Conservation (phyloP, 2,888 invertebrate species). For the Therioaphis trifolii region DNA sequence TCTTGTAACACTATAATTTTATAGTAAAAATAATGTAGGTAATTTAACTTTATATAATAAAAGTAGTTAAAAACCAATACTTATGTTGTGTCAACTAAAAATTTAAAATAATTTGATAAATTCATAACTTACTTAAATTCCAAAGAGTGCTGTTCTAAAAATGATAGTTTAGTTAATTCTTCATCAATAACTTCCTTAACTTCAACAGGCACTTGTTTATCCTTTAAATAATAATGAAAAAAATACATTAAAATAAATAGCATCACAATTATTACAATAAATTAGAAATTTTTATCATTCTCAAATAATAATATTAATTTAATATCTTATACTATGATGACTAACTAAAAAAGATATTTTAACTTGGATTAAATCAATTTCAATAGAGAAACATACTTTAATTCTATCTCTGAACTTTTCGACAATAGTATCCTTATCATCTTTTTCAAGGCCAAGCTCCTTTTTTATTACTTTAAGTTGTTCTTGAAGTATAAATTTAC, state of each 20-base stretch:
- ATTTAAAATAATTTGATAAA: too few relatives aligned
- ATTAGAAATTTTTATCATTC: background rate
- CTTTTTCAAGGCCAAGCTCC: conserved; percentile 97
- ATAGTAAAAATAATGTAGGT: too few relatives aligned
- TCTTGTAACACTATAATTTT: conserved; percentile 84
- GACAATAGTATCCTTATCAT: conserved; percentile 98
- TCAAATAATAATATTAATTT: background rate
- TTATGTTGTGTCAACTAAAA: too few relatives aligned
- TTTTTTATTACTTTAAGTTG: conserved; percentile 98
- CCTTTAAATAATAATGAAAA: conserved; percentile 68
- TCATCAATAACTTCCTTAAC: conserved; percentile 96
- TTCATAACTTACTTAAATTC: conserved; percentile 90
- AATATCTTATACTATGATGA: too few relatives aligned
- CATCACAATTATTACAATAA: too few relatives aligned
- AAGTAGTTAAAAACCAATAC: too few relatives aligned
- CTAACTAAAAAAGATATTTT: background rate
- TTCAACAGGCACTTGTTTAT: conserved; percentile 85
- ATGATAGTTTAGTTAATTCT: conserved; percentile 92
- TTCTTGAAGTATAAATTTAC: conserved; percentile 97
- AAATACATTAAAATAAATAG: background rate
- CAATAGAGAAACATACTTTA: conserved; percentile 71
- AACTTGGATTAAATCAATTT: background rate
- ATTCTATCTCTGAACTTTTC: conserved; percentile 94
- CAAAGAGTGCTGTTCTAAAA: conserved; percentile 97
- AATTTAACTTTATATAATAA: too few relatives aligned